These are phyloP conservation scores for Pseudanteris insignis DNA, from an alignment of 2,888 invertebrate species.

Conservation along the genomic window DNA sequence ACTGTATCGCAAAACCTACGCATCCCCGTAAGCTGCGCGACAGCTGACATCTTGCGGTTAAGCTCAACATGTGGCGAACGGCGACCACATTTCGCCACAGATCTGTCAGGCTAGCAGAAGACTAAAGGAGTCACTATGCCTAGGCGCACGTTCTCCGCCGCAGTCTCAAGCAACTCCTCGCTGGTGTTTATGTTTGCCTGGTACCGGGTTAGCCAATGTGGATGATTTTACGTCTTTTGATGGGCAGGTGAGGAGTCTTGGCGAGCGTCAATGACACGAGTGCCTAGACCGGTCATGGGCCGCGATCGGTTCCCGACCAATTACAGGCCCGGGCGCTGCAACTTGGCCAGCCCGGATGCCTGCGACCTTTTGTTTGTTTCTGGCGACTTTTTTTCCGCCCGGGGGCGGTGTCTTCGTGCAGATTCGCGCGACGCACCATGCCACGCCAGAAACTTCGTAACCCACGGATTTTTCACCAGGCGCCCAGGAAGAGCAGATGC, in stretches of 20 bases:
- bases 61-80: conserved; percentile 54
- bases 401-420: conserved; percentile 35
- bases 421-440: conserved; percentile 55
- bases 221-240: conserved; percentile 67
- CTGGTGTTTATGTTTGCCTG: conserved; percentile 50
- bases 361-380: conserved; percentile 3
- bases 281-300: conserved; percentile 5
- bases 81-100: conserved; percentile 66
- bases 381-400: conserved; percentile 7
- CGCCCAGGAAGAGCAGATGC: conserved; percentile 47
- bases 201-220: conserved; percentile 63
- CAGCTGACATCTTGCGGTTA: conserved; percentile 11
- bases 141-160: too few species aligned
- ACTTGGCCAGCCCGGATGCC: background rate
- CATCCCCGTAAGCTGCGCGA: too few species aligned
- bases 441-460: conserved; percentile 63
- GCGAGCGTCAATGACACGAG: conserved; percentile 64
- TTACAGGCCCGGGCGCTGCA: too few species aligned
- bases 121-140: background rate
- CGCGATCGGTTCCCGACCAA: conserved; percentile 18
- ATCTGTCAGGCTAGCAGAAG: conserved; percentile 46
- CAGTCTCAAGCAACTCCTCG: conserved; percentile 31
- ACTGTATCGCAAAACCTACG: too few species aligned
- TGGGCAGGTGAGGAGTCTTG: conserved; percentile 67
- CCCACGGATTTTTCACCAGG: conserved; percentile 61